phyloP scores from a whole-genome alignment of 2,113 vertebrate species.

The Rhagologus leucostigma region DNA sequence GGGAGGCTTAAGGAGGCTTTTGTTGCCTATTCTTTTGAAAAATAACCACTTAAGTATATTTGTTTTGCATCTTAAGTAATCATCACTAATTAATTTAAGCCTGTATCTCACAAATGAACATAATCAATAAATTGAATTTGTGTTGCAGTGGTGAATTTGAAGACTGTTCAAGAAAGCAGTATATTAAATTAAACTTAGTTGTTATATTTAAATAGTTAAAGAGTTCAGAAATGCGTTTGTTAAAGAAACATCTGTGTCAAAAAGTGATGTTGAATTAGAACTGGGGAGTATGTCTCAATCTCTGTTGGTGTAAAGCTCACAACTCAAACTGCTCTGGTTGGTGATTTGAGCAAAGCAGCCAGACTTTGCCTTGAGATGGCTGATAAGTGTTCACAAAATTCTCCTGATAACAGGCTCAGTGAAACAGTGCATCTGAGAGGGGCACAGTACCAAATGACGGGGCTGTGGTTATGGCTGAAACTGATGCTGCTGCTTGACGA shows the following conservation, averaged over 20 bases:
- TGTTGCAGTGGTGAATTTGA: not conserved
- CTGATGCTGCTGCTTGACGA: not conserved
- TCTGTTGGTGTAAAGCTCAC: rapidly evolving
- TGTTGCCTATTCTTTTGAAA: not conserved
- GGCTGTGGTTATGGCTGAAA: not conserved
- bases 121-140: not conserved
- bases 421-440: not conserved
- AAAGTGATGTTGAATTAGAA: not conserved
- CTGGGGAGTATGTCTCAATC: not conserved
- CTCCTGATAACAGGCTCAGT: not conserved
- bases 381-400: not conserved
- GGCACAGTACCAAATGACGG: rapidly evolving
- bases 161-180: not conserved
- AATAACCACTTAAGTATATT: not conserved
- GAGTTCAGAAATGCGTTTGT: not conserved
- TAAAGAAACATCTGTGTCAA: not conserved
- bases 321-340: not conserved
- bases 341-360: not conserved
- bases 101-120: not conserved
- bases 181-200: not conserved
- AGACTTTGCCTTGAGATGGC: not conserved
- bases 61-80: not conserved
- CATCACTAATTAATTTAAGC: not conserved
- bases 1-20: not conserved
- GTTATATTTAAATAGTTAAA: not conserved